Evolutionary conservation across 2,113 vertebrate species (phyloP), one percentile per base, ranked within the genome.

Genomic region (Bolborhynchus lineola): DNA sequence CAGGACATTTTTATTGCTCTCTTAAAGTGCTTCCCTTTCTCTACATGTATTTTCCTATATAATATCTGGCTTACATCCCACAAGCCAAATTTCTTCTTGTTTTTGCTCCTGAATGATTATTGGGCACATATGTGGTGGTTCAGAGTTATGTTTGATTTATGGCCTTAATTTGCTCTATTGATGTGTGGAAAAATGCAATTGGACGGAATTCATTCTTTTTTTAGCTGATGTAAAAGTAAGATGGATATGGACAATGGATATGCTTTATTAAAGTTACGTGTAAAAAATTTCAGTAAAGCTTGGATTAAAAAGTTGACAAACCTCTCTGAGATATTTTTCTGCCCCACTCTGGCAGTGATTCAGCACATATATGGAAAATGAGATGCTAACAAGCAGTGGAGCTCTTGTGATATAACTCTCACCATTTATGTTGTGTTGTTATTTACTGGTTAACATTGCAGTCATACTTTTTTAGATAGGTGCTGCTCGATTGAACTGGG

Each of bases 391-490:
- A 67, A 31, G 33, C 59, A 44, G 17, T 16, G 41, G 44, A 65
- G 25, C 60, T 82, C 71, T 85, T 74, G 42, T 60, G 39, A 47
- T 16, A 1, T 60, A 70, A 57, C 16, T 84, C 37, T 89, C 26
- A 46, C 14, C 8, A 12, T 39, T 95, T 90, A 65, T 35, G 12
- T 28, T n/a, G 23, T 1, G 0, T 23, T 80, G 16, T 49, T 82
- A 94, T 90, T 41, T 55, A 33, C 41, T 82, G 63, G 13, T 39
- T 74, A 92, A 17, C 41, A 35, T 29, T 41, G 7, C 39, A 91
- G 42, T 89, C 57, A 59, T 74, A 10, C 24, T 67, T 91, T 76
- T 94, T 70, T 46, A 92, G 92, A 90, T 82, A 96, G 85, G 85
- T 94, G 90, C 71, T 83, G 41, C 65, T 79, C 72, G 31, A n/a